phyloP scores from a whole-genome alignment of 2,113 vertebrate species.

The Rhinopomastus cyanomelas region DNA sequence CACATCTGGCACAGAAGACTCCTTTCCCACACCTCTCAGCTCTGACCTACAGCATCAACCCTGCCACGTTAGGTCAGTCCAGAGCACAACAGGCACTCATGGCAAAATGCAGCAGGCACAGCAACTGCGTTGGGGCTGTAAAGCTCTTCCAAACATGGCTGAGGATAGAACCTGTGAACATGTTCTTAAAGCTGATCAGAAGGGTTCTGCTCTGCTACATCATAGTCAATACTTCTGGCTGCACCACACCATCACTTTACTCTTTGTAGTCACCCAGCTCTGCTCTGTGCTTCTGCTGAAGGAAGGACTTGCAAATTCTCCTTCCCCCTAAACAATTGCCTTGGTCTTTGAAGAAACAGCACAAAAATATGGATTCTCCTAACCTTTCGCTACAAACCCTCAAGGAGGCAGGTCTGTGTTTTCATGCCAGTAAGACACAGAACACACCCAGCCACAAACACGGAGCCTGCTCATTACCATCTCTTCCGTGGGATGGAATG shows the following conservation, averaged over 20 bases:
- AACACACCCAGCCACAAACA: not conserved
- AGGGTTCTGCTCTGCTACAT: not conserved
- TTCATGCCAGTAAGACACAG: not conserved
- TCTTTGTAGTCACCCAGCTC: not conserved
- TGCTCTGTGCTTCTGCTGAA: not conserved
- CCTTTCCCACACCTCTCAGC: not conserved
- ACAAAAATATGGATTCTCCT: not conserved
- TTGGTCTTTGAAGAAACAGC: not conserved
- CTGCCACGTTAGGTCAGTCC: not conserved
- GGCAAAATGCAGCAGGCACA: not conserved
- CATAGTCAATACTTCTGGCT: not conserved
- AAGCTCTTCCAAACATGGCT: not conserved
- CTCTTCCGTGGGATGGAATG: not conserved
- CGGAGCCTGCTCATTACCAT: not conserved
- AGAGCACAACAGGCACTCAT: accelerated
- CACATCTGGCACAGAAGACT: accelerated
- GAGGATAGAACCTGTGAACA: not conserved
- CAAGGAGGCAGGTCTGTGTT: not conserved
- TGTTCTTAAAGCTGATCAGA: not conserved
- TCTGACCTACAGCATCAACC: not conserved
- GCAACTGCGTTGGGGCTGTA: not conserved
- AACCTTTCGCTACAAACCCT: not conserved
- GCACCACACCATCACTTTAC: not conserved
- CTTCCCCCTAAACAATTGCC: not conserved
- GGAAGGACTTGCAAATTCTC: not conserved